Conservation (phyloP, 2,113 vertebrate genomes). For the Eptatretus burgeri region DNA sequence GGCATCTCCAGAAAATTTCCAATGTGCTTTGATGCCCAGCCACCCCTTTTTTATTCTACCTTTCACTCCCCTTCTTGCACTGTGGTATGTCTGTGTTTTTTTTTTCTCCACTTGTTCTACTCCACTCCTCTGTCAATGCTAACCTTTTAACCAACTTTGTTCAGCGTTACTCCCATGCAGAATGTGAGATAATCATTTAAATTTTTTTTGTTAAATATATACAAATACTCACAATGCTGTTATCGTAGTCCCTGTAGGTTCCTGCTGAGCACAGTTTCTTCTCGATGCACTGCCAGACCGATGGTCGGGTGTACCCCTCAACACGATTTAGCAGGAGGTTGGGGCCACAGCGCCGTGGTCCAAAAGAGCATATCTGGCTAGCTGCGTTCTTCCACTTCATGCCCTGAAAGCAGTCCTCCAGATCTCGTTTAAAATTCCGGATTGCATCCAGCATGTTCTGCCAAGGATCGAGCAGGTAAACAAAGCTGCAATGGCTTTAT, state of each 20-base stretch:
- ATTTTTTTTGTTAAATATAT: too few relatives aligned
- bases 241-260: conserved; percentile 40
- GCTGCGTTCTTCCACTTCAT: conserved; percentile 52
- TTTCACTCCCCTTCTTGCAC: too few relatives aligned
- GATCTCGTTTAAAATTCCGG: conserved; percentile 27
- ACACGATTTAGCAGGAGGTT: conserved; percentile 52
- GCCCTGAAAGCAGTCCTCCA: conserved; percentile 40
- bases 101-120: too few relatives aligned
- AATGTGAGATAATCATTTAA: too few relatives aligned
- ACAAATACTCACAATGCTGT: conserved; percentile 35
- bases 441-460: conserved; percentile 30
- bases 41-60: too few relatives aligned
- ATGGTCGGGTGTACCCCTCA: conserved; percentile 28
- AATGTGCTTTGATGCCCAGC: too few relatives aligned
- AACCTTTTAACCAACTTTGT: too few relatives aligned
- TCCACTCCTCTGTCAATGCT: too few relatives aligned
- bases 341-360: conserved; percentile 67
- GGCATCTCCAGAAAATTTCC: too few relatives aligned
- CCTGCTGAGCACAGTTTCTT: conserved; percentile 12
- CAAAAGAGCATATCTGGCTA: conserved; percentile 64
- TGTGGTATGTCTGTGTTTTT: too few relatives aligned
- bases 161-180: too few relatives aligned
- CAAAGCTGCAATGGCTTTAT: too few relatives aligned
- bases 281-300: conserved; percentile 43
- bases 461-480: background rate